Evolutionary conservation across 2,797 vertebrate genomes (phyloP).

Genomic region (Perodicticus potto): DNA sequence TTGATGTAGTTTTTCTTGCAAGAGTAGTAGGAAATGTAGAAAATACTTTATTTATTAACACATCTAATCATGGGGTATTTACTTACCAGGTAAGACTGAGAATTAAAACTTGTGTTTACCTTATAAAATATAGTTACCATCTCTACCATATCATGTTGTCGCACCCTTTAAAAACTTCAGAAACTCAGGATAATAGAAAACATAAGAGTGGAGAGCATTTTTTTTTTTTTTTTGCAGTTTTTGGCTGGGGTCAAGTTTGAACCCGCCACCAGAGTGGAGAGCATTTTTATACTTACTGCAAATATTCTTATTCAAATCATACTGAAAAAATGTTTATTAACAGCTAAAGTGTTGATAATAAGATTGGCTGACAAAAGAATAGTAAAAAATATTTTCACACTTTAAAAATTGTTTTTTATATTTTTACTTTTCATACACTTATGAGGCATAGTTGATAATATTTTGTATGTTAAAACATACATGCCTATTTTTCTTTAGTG

Average conservation of each 20-base stretch:
- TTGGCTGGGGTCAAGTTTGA: too few species aligned
- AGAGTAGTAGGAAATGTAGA: conserved; percentile 99
- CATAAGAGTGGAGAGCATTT: not conserved
- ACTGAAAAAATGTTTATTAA: conserved; percentile 23
- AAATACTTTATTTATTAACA: conserved; percentile 99
- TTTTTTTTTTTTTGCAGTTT: not conserved
- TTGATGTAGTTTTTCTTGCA: conserved; percentile 99
- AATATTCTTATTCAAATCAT: conserved; percentile 11
- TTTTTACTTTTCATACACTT: conserved; percentile 3
- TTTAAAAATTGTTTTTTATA: not conserved
- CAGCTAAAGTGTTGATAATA: not conserved
- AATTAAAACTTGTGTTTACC: conserved; percentile 39
- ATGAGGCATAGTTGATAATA: not conserved
- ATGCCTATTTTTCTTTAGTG: conserved; percentile 18
- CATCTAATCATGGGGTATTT: conserved; percentile 99
- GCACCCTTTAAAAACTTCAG: conserved; percentile 25
- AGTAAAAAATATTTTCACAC: conserved; percentile 35
- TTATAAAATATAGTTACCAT: conserved; percentile 27
- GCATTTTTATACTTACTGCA: not conserved
- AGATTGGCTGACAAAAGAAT: conserved; percentile 11
- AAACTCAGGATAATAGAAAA: conserved; percentile 42
- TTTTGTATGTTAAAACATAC: conserved; percentile 42
- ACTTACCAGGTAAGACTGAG: conserved; percentile 96
- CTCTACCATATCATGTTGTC: not conserved
- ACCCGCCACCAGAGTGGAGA: not conserved